These are phyloP conservation scores for Patella vulgata DNA, from an alignment of 1,140 invertebrate genomes.

Conservation along the genomic window DNA sequence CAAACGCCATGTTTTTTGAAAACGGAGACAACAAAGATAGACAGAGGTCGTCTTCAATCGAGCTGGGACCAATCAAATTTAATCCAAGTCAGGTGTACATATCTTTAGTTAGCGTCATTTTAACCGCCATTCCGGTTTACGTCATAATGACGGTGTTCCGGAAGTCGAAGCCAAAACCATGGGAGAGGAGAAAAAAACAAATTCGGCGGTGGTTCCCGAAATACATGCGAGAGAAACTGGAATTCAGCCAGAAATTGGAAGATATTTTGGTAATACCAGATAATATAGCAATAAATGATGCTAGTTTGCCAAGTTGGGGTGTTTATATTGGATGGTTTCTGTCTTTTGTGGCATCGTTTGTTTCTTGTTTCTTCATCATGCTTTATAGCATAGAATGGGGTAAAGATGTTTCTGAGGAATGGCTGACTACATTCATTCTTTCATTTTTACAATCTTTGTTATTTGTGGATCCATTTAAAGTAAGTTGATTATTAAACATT, in stretches of 20 bases:
- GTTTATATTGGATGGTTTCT: constrained; percentile 50
- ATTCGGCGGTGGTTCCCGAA: too few relatives aligned
- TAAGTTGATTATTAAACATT: constrained; percentile 20
- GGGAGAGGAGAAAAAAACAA: too few relatives aligned
- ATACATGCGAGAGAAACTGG: constrained; percentile 1
- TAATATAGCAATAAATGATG: constrained; percentile 16
- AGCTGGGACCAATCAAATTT: constrained; percentile 65
- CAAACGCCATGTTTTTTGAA: constrained; percentile 62
- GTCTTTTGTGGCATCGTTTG: constrained; percentile 17
- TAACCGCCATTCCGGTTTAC: constrained; percentile 24
- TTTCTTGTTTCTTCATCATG: constrained; percentile 39
- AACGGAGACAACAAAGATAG: constrained; percentile 34
- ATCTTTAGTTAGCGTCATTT: constrained; percentile 32
- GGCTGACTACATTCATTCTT: constrained; percentile 45
- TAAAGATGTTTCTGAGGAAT: constrained; percentile 44
- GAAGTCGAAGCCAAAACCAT: too few relatives aligned
- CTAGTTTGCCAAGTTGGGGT: constrained; percentile 41
- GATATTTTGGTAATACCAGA: constrained; percentile 22
- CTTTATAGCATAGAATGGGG: constrained; percentile 50
- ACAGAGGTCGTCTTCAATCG: constrained; percentile 48
- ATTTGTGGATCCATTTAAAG: constrained; percentile 54
- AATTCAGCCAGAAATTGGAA: constrained; percentile 4
- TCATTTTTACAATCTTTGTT: constrained; percentile 46
- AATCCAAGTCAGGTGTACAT: constrained; percentile 39
- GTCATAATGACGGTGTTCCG: constrained; percentile 23